A percentile compares a stretch with the other conserved stretches of the same genome.
These are phyloP conservation scores for Neodiprion pinetum DNA, from an alignment of 1,140 invertebrate species.

Conservation along the genomic window DNA sequence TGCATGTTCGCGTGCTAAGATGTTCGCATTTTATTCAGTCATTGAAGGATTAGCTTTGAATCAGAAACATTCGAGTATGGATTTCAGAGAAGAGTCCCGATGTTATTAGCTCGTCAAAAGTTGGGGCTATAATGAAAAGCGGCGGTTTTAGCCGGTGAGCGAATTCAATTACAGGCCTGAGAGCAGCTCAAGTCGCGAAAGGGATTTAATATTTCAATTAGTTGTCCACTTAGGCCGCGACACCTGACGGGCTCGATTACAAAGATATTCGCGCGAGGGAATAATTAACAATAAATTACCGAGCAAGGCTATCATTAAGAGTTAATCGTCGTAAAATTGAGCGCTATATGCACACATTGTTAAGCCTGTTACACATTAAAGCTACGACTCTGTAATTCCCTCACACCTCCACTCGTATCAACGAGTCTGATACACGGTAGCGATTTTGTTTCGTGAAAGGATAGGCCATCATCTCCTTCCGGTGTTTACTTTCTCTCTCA, in stretches of 20 bases:
- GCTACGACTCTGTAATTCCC: background rate
- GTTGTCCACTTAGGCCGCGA: conserved; percentile 57
- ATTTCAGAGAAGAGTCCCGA: no score
- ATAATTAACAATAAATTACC: conserved; percentile 60
- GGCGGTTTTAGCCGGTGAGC: background rate
- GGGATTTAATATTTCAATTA: conserved; percentile 53
- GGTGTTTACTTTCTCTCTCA: background rate
- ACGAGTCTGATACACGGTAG: background rate
- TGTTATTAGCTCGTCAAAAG: no score
- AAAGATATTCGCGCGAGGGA: conserved; percentile 26
- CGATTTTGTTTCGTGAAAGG: background rate
- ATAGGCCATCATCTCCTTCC: background rate
- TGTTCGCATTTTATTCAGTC: no score
- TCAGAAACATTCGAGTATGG: no score
- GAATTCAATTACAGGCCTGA: background rate
- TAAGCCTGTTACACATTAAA: conserved; percentile 41
- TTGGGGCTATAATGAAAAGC: no score
- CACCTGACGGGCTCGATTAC: conserved; percentile 40
- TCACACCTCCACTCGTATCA: background rate
- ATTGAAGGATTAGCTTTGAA: no score
- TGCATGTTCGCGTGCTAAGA: no score
- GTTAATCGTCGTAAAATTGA: conserved; percentile 55
- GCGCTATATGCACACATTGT: conserved; percentile 47
- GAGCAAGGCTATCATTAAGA: conserved; percentile 48
- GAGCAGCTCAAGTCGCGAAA: background rate